Evolutionary conservation across 2,797 vertebrate genomes (phyloP), one percentile per base, ranked within the genome.

Genomic region (Triplophysa bombifrons): DNA sequence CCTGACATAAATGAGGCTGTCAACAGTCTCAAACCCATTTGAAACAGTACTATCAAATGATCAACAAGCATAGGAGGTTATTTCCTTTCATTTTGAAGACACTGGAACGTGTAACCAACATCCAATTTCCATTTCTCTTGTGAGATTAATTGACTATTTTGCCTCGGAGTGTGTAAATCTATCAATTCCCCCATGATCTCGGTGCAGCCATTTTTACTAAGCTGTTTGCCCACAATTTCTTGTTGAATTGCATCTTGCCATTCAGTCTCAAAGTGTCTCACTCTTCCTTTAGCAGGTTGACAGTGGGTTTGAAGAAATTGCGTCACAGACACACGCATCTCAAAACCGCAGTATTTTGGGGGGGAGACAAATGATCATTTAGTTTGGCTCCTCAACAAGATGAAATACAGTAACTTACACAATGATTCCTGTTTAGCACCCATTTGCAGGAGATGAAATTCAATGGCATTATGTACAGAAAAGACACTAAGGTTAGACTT

Each of bases 111-210:
- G 38, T 30, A 10, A 22, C 64, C 25, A 16, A 53, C 41, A 38
- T 73, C 82, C 87, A 85, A 88, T 91, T 90, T 84, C 87, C 85
- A 81, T 89, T 93, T 90, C 84, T 85, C 88, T 86, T 74, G 38
- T 81, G 60, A 84, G 64, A 81, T 90, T 91, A 87, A 91, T 89
- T 90, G 84, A 91, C 87, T 85, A 87, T 89, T 88, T 85, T 83
- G 76, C 70, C 80, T 80, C 30, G 12, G n/a, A 80, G 77, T 86
- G 83, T 84, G 82, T 89, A 89, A 89, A 90, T 90, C 84, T 81
- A 89, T 89, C 88, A 89, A 88, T 82, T 64, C 46, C 70, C 55
- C 8, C 38, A n/a, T 80, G 63, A 77, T 81, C 72, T 80, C 38
- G 46, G 12, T 30, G 71, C 19, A 48, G 74, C 50, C 67, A 12